Evolutionary conservation across 1,140 invertebrate genomes (phyloP), one percentile per base, ranked within the genome.

Genomic region (Danaus plexippus): DNA sequence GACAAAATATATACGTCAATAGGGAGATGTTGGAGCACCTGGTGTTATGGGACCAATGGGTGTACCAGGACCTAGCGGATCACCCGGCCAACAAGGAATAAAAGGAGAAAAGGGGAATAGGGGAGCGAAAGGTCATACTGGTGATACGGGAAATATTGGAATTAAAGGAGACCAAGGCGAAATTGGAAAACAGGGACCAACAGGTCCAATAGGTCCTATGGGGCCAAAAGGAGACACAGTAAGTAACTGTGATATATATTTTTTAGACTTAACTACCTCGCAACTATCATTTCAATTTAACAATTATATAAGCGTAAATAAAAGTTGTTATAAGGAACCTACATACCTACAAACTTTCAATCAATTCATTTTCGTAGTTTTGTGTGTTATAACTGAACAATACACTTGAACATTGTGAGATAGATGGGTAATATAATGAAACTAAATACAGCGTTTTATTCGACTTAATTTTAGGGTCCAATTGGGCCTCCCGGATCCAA

Each of bases 71-170:
- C 89, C 89, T 65, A 71, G 83, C 40, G 93, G 93, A 9, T 87
- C 89, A 40, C 50, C 79, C 7, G 93, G 93, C 8, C 87, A 89
- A 2, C 89, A 88, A 63, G 93, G 91, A 9, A 77, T 87, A 5
- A 93, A 92, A 80, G 93, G 93, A 5, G 92, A 93, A 53, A 86
- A 91, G 64, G 93, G 93, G 9, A 87, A 90, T 62, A 75, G 90
- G 71, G 93, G 93, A 9, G 85, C 88, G 1, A 94, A 94, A 81
- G 93, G 93, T 2, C 93, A 94, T 75, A 87, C 91, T 45, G 94
- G 94, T 15, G 90, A 93, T 63, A 87, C 92, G 8, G 94, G 94
- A 6, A 68, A 88, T 1, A 75, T 89, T 54, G 94, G 94, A 11
- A 62, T 90, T 0, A 93, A 93, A 75, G 94, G 94, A 2, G 91